Percentiles rank a stretch among this genome's conserved stretches.
phyloP scores from a whole-genome alignment of 2,113 vertebrate species.

The Bujurquina vittata region DNA sequence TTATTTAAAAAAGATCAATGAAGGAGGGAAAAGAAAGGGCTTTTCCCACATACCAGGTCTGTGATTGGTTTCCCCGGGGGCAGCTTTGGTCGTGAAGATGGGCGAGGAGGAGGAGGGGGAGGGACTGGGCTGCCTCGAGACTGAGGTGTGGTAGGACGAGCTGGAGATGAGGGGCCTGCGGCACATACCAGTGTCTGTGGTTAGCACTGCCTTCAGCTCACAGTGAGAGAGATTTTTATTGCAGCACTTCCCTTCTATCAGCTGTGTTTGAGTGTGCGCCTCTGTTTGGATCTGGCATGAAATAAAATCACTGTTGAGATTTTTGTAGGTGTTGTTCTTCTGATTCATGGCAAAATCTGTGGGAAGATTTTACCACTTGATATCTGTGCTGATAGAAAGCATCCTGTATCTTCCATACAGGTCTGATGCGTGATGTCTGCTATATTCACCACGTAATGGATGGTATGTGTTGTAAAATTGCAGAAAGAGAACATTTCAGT shows the following conservation, averaged over 20 bases:
- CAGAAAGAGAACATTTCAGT: neutral
- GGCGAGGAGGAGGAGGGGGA: slow-evolving; percentile 87
- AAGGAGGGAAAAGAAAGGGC: neutral
- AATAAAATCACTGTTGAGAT: neutral
- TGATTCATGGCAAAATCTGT: neutral
- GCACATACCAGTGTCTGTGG: slow-evolving; percentile 22
- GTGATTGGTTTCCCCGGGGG: slow-evolving; percentile 90
- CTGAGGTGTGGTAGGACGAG: slow-evolving; percentile 88
- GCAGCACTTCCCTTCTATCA: neutral
- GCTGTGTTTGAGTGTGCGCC: neutral
- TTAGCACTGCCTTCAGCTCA: slow-evolving; percentile 41
- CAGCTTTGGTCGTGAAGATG: slow-evolving; percentile 91
- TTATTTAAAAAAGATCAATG: neutral
- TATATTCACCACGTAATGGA: neutral
- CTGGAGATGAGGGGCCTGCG: slow-evolving; percentile 91
- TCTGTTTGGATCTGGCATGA: neutral
- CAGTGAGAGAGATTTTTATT: slow-evolving; percentile 13
- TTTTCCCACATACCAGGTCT: slow-evolving; percentile 84
- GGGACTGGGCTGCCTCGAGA: slow-evolving; percentile 86
- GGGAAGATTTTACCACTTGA: neutral
- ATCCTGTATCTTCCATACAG: neutral
- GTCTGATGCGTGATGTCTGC: neutral
- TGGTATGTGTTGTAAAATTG: neutral
- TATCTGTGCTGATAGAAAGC: neutral
- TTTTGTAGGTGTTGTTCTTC: neutral